These are phyloP conservation scores for Halichoeres trimaculatus DNA, from an alignment of 2,113 vertebrate species.

Conservation along the genomic window DNA sequence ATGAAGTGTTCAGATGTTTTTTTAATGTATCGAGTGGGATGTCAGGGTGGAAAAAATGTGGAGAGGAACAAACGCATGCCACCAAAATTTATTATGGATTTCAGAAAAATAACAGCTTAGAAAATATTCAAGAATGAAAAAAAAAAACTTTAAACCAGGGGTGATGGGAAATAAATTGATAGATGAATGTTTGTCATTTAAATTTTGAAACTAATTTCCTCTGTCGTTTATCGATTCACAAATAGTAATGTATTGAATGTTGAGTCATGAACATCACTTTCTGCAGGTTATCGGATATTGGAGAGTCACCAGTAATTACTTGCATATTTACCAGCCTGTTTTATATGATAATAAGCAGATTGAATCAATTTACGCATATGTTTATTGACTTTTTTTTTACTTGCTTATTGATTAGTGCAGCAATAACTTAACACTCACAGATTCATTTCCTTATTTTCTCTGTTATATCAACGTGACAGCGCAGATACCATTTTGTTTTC, in stretches of 20 bases:
- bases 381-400: constrained; percentile 79
- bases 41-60: background rate
- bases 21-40: constrained; percentile 14
- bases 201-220: constrained; percentile 5
- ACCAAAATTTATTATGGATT: background rate
- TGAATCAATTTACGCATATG: constrained; percentile 85
- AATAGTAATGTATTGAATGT: constrained; percentile 35
- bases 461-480: constrained; percentile 57
- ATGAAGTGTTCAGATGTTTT: constrained; percentile 17
- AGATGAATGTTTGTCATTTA: too few relatives aligned
- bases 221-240: constrained; percentile 41
- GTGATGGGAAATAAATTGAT: too few relatives aligned
- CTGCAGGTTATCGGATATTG: constrained; percentile 39
- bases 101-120: background rate
- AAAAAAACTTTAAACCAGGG: background rate
- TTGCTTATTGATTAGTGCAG: constrained; percentile 76
- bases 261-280: constrained; percentile 30
- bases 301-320: constrained; percentile 69
- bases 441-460: constrained; percentile 70
- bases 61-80: background rate
- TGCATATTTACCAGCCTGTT: constrained; percentile 84
- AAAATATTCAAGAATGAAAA: background rate
- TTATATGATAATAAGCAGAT: constrained; percentile 85
- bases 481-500: constrained; percentile 56
- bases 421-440: constrained; percentile 71